Conservation (phyloP, 2,797 vertebrate genomes). For the Craterocephalus amniculus region DNA sequence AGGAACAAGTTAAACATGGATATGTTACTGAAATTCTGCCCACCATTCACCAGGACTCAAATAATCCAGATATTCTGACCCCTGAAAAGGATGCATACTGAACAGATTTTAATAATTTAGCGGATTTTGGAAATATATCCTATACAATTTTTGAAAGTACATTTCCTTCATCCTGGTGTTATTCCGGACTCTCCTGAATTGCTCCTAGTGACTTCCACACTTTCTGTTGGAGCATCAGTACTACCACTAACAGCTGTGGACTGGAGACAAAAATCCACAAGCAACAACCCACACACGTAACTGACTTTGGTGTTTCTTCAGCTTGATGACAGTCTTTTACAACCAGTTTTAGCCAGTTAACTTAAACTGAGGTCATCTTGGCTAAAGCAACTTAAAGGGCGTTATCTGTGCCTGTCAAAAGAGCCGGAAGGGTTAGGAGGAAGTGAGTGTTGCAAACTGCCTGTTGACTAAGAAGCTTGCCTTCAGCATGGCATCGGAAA, state of each 20-base stretch:
- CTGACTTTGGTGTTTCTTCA: no score
- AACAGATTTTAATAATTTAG: no score
- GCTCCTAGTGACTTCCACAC: no score
- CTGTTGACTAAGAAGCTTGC: constrained; percentile 63
- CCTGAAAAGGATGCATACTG: no score
- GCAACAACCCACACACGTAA: no score
- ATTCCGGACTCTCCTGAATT: neutral
- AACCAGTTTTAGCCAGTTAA: neutral
- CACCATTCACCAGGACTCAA: neutral
- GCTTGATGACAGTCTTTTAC: no score
- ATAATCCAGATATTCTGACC: neutral
- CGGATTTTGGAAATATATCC: no score
- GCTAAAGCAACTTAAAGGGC: neutral
- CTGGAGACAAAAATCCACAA: no score
- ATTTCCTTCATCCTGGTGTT: neutral
- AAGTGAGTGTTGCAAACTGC: constrained; percentile 69
- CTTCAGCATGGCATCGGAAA: neutral
- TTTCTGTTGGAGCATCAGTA: no score
- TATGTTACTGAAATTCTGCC: neutral
- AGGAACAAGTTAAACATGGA: neutral
- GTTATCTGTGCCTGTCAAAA: constrained; percentile 21
- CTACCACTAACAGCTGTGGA: no score
- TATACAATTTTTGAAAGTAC: no score
- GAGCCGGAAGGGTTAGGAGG: constrained; percentile 76
- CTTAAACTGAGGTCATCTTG: constrained; percentile 10